phyloP scores from a whole-genome alignment of 2,888 invertebrate species.

The Corbicula japonica region DNA sequence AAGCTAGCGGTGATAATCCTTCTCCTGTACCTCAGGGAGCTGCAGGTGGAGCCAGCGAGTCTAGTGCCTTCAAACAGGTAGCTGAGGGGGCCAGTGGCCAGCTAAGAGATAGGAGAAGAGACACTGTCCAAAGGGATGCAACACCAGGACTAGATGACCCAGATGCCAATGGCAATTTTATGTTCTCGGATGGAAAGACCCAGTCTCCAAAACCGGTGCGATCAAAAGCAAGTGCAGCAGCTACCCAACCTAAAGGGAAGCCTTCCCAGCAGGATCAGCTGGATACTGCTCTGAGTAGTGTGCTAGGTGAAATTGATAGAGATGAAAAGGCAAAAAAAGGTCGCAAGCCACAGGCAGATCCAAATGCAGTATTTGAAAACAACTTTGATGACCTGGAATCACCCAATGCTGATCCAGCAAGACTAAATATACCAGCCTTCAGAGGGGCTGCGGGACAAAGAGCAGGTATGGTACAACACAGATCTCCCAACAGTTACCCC shows the following conservation, averaged over 20 bases:
- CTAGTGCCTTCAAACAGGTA: neutral
- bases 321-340: neutral
- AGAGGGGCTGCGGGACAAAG: neutral
- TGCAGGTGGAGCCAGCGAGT: neutral
- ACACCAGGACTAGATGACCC: conserved; percentile 26
- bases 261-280: neutral
- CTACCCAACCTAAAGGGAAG: neutral
- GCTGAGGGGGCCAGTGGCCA: neutral
- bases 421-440: conserved; percentile 7
- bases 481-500: no score
- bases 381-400: conserved; percentile 20
- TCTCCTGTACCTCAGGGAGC: conserved; percentile 1
- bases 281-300: conserved; percentile 11
- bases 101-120: neutral
- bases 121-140: neutral
- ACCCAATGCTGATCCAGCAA: no score
- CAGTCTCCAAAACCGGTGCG: neutral
- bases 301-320: conserved; percentile 12
- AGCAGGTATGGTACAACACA: no score
- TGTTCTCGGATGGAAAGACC: conserved; percentile 11
- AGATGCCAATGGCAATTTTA: conserved; percentile 28
- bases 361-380: conserved; percentile 20
- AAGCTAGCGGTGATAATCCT: conserved; percentile 8
- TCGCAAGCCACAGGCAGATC: neutral
- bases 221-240: neutral